Percentiles rank a stretch among this genome's conserved stretches.
Evolutionary conservation across 2,888 invertebrate species (phyloP).

Genomic region (Ametastegia equiseti): DNA sequence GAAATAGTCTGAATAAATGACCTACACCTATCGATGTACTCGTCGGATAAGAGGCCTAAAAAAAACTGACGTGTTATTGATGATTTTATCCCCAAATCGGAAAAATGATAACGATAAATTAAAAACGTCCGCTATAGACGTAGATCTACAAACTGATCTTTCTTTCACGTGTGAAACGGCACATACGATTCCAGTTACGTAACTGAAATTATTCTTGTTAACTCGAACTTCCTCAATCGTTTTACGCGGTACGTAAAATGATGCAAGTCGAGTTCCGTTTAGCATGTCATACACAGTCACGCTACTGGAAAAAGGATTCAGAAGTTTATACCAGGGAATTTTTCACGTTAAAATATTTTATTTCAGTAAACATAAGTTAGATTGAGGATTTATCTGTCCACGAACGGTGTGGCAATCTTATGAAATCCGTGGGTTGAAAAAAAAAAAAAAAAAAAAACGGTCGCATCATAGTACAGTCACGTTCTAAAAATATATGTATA

Average conservation of each 20-base stretch:
- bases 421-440: not conserved
- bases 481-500: conserved; percentile 29
- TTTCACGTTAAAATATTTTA: too few species aligned
- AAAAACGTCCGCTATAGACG: not conserved
- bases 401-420: not conserved
- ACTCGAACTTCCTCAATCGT: not conserved
- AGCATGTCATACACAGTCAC: too few species aligned
- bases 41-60: too few species aligned
- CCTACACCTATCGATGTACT: too few species aligned
- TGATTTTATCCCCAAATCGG: not conserved
- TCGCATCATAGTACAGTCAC: not conserved
- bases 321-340: too few species aligned
- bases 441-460: not conserved
- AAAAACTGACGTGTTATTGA: not conserved
- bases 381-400: not conserved
- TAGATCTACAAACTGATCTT: not conserved
- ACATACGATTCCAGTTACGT: not conserved
- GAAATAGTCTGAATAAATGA: too few species aligned
- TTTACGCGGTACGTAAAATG: not conserved
- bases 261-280: not conserved
- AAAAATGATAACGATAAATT: not conserved
- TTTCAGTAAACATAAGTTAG: not conserved
- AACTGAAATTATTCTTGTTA: not conserved
- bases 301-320: too few species aligned
- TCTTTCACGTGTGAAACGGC: not conserved